phyloP scores from a whole-genome alignment of 2,888 invertebrate genomes.

The Epiblema foenella region DNA sequence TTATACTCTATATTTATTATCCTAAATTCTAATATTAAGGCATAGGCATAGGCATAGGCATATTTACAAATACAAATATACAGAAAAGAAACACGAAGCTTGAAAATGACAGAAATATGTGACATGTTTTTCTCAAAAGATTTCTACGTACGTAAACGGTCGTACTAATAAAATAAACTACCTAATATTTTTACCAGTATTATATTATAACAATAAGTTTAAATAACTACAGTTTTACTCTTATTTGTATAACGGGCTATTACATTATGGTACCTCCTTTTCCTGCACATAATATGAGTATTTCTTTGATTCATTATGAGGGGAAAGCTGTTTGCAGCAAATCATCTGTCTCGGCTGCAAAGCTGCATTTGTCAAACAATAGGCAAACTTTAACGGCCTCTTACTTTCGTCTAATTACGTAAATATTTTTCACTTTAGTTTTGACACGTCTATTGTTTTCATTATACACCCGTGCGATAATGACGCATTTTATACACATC shows the following conservation, averaged over 20 bases:
- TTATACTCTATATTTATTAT: too few relatives aligned
- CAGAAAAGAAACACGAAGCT: too few relatives aligned
- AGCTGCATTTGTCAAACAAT: slow-evolving; percentile 45
- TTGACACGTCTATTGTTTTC: slow-evolving; percentile 45
- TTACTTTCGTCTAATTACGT: slow-evolving; percentile 64
- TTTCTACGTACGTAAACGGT: too few relatives aligned
- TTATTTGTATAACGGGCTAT: too few relatives aligned
- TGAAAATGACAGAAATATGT: too few relatives aligned
- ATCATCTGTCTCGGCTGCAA: slow-evolving; percentile 28
- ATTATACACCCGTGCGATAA: slow-evolving; percentile 49
- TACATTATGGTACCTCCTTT: slow-evolving; percentile 6
- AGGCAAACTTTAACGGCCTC: slow-evolving; percentile 51
- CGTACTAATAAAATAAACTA: not conserved
- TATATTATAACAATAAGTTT: too few relatives aligned
- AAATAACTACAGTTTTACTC: too few relatives aligned
- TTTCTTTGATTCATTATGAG: slow-evolving; percentile 18
- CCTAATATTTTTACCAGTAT: too few relatives aligned
- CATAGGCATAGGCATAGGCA: too few relatives aligned
- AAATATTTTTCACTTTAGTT: slow-evolving; percentile 55
- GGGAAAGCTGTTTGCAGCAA: slow-evolving; percentile 31
- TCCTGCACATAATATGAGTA: not conserved
- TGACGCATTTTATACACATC: slow-evolving; percentile 3
- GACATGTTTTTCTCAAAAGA: too few relatives aligned
- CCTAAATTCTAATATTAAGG: too few relatives aligned
- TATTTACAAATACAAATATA: too few relatives aligned